Evolutionary conservation across 2,113 vertebrate species (phyloP).

Genomic region (Hippocampus zosterae): DNA sequence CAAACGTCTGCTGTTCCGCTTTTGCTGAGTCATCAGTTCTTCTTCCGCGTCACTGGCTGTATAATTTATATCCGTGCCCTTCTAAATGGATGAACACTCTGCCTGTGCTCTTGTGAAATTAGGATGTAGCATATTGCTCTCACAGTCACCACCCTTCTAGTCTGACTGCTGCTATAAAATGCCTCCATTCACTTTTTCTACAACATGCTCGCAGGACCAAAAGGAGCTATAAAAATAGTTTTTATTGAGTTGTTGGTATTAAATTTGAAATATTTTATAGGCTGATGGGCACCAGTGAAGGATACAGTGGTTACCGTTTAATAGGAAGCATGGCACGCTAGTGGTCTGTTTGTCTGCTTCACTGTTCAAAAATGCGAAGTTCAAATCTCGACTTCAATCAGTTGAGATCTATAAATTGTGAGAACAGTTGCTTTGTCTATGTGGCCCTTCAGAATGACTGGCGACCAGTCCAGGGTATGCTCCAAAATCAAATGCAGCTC

Average conservation of each 20-base stretch:
- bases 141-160: constrained; percentile 9
- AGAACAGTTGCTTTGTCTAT: too few species aligned
- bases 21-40: constrained; percentile 45
- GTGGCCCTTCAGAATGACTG: too few species aligned
- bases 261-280: too few species aligned
- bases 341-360: too few species aligned
- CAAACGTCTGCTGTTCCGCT: constrained; percentile 33
- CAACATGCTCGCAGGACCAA: constrained; percentile 3
- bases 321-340: too few species aligned
- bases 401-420: too few species aligned
- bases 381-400: too few species aligned
- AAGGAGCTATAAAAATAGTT: background rate
- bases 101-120: constrained; percentile 20
- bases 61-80: constrained; percentile 51
- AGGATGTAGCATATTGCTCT: constrained; percentile 14
- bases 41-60: constrained; percentile 40
- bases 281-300: background rate
- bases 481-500: too few species aligned
- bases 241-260: background rate
- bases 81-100: constrained; percentile 30
- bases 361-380: too few species aligned
- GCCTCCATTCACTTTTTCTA: constrained; percentile 22
- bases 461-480: too few species aligned
- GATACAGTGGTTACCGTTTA: too few species aligned
- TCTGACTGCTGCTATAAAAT: constrained; percentile 11